These are phyloP conservation scores for Rissa tridactyla DNA, from an alignment of 2,113 vertebrate genomes.

Conservation along the genomic window DNA sequence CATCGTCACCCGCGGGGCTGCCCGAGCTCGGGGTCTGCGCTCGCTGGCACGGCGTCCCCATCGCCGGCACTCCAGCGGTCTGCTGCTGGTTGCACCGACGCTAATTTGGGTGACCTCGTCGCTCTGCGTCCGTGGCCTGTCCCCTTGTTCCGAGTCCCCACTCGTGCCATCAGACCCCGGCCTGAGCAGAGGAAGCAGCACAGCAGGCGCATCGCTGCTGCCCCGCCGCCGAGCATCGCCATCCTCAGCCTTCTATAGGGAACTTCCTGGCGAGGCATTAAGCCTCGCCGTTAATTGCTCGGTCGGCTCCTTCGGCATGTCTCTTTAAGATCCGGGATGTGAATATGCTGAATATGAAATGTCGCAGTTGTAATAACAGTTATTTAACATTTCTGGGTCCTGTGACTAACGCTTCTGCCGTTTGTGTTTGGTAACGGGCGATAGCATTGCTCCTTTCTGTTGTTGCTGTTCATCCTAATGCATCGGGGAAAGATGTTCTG, in stretches of 20 bases:
- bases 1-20: accelerated
- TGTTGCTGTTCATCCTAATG: not conserved
- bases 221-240: not conserved
- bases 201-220: not conserved
- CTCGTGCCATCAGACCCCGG: not conserved
- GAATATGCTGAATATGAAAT: not conserved
- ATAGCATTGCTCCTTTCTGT: not conserved
- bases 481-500: not conserved
- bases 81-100: not conserved
- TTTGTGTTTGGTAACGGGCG: not conserved
- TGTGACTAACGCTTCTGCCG: not conserved
- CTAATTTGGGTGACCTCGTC: accelerated
- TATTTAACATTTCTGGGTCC: not conserved
- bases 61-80: accelerated
- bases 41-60: accelerated
- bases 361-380: not conserved
- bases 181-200: accelerated
- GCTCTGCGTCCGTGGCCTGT: accelerated
- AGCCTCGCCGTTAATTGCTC: not conserved
- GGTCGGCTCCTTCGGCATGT: accelerated
- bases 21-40: accelerated
- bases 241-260: accelerated
- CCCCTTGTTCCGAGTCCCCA: accelerated
- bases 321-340: not conserved
- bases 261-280: accelerated